phyloP scores from a whole-genome alignment of 2,888 invertebrate species.

The Trilocha varians region DNA sequence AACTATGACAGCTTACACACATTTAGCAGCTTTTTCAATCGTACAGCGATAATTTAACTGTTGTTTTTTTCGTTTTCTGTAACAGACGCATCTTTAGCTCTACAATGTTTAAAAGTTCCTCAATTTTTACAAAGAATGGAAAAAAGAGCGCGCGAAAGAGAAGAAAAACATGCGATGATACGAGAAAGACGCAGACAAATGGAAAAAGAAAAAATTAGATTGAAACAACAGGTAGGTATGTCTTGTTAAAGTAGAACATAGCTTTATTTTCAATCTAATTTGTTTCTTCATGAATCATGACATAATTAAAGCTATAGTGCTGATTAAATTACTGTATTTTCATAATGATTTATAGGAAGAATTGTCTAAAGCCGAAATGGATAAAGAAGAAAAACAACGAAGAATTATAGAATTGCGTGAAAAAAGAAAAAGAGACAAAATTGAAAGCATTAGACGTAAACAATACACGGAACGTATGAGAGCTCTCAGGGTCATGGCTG shows the following conservation, averaged over 20 bases:
- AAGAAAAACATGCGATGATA: slow-evolving; percentile 65
- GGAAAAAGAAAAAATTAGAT: slow-evolving; percentile 58
- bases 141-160: slow-evolving; percentile 78
- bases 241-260: no score
- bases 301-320: no score
- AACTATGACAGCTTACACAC: no score
- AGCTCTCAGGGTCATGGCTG: slow-evolving; percentile 64
- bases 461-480: slow-evolving; percentile 60
- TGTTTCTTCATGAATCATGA: no score
- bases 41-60: no score
- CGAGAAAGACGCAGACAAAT: slow-evolving; percentile 60
- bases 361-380: slow-evolving; percentile 65
- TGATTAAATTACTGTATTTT: no score
- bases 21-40: no score
- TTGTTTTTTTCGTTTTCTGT: background rate
- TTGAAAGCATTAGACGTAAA: slow-evolving; percentile 74
- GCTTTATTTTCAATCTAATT: no score
- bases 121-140: slow-evolving; percentile 82
- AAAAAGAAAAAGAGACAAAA: slow-evolving; percentile 73
- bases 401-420: slow-evolving; percentile 75
- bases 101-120: slow-evolving; percentile 74
- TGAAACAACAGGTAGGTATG: slow-evolving; percentile 59
- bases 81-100: slow-evolving; percentile 48
- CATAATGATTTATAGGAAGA: no score
- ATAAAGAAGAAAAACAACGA: slow-evolving; percentile 75